Base-by-base conservation (phyloP, 2,888 invertebrate genomes). In the Amiota minor region DNA sequence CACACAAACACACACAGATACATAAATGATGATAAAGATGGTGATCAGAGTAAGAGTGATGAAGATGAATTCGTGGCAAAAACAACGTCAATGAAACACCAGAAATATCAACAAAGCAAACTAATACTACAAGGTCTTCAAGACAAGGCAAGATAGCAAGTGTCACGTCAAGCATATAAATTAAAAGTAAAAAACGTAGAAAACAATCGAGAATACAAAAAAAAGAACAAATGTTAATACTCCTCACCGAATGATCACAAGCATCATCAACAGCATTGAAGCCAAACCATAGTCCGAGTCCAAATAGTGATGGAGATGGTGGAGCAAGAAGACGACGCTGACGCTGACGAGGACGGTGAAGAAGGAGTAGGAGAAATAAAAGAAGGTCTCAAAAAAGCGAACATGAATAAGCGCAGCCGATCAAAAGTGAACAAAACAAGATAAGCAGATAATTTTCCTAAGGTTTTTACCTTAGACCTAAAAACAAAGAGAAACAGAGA, bases 161-260 rank as follows among this genome's bases (percentile, higher is more conserved):
- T 88, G 88, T 87, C 87, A 86, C 88, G 87, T 87, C 83, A 80
- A 76, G 78, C 79, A 81, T 85, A 87, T 86, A 87, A 85, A 84
- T 87, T 86, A 81, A 80, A 77, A 76, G 76, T 80, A 81, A 77
- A 59, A 56, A 16, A 16, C 18, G 18, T 8, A 56, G 18, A 56
- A 59, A 18, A 18, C 72, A 75, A 76, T 72, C 76, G 75, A 74
- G 78, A 80, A 71, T 74, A 72, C 45, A 74, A 76, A 72, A 71
- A 70, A 56, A 68, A 49, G 69, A 64, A 72, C 74, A 75, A 74
- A 56, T 74, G 75, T 72, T 67, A 67, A 74, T 68, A 69, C 67
- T 55, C 12, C 70, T 35, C 35, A 35, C 45, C 23, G 59, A 45
- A 20, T 47, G 76, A 64, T 73, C 74, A 71, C 67, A 35, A 8